phyloP scores from a whole-genome alignment of 2,113 vertebrate genomes.

The Stomatorhinus ivindoensis region DNA sequence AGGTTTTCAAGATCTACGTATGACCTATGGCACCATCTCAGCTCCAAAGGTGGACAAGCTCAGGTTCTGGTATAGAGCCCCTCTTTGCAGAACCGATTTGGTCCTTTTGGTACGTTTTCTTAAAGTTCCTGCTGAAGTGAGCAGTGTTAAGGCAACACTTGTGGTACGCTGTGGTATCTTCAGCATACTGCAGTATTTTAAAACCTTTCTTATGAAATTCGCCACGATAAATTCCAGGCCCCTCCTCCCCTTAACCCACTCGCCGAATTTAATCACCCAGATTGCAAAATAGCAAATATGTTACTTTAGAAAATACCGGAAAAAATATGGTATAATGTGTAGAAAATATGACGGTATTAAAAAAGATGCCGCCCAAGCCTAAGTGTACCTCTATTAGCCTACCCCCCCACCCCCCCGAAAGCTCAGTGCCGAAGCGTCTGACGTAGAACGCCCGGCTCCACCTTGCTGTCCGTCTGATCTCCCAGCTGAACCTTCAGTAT shows the following conservation, averaged over 20 bases:
- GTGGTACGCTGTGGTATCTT: not conserved
- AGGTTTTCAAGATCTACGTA: not conserved
- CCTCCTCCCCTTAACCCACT: not conserved
- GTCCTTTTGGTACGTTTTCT: no score
- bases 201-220: not conserved
- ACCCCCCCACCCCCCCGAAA: not conserved
- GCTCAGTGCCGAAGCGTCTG: no score
- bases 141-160: not conserved
- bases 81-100: no score
- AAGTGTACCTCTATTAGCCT: not conserved
- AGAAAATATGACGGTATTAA: not conserved
- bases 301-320: not conserved
- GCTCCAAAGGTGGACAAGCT: not conserved
- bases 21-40: not conserved
- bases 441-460: slow-evolving; percentile 36
- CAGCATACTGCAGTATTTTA: not conserved
- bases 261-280: not conserved
- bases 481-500: slow-evolving; percentile 94
- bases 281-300: not conserved
- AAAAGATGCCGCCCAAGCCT: not conserved
- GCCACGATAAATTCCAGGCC: not conserved
- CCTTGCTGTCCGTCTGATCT: slow-evolving; percentile 98
- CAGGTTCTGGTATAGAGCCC: not conserved
- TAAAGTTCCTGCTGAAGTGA: not conserved
- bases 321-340: not conserved